Evolutionary conservation across 2,113 vertebrate genomes (phyloP).

Genomic region (Neopipo cinnamomea): DNA sequence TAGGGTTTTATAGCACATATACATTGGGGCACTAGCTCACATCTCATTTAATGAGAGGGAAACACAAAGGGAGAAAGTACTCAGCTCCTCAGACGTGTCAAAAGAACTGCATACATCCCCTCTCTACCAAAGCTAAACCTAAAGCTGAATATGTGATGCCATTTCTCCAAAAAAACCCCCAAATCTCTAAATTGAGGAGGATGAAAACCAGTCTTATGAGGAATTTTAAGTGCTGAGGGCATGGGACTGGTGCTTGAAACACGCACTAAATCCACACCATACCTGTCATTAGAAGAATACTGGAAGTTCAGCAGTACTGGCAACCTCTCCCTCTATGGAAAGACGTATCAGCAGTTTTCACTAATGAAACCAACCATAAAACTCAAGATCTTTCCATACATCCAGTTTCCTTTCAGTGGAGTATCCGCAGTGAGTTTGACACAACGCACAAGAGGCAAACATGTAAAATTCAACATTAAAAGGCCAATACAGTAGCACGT

Average conservation of each 20-base stretch:
- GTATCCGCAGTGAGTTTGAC: background rate
- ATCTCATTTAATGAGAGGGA: background rate
- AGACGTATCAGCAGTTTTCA: background rate
- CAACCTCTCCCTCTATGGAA: background rate
- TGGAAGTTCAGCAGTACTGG: background rate
- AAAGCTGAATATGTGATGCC: background rate
- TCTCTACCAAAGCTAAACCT: background rate
- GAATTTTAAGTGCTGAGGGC: conserved; percentile 19
- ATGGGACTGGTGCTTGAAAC: background rate
- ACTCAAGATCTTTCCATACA: background rate
- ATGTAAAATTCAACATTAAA: background rate
- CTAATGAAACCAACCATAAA: background rate
- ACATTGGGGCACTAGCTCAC: background rate
- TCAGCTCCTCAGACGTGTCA: background rate
- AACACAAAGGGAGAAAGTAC: background rate
- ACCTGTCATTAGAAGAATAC: background rate
- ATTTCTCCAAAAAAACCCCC: background rate
- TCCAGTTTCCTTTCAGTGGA: background rate
- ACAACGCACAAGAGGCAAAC: background rate
- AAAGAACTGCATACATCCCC: background rate
- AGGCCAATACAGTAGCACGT: background rate
- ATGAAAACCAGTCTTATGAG: conserved; percentile 44
- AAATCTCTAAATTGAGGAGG: conserved; percentile 19
- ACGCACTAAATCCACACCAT: background rate
- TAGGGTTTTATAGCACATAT: background rate